Evolutionary conservation across 2,888 invertebrate species (phyloP).

Genomic region (Sphaerophoria taeniata): DNA sequence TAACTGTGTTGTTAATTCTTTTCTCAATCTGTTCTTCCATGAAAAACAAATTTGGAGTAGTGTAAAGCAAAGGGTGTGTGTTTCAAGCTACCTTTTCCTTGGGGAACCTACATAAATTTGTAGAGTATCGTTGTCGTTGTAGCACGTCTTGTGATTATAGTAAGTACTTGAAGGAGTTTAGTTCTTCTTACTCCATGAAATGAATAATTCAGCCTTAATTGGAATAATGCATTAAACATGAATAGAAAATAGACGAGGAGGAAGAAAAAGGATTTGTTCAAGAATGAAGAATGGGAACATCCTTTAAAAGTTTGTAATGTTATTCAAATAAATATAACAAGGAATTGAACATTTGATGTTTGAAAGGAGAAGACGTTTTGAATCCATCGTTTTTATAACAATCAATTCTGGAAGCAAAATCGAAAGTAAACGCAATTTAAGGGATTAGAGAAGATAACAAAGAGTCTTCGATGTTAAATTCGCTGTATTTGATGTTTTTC

Average conservation of each 20-base stretch:
- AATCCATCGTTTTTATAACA: too few relatives aligned
- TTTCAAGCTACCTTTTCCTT: too few relatives aligned
- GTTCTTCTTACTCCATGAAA: background rate
- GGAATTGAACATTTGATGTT: conserved; percentile 5
- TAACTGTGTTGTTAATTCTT: conserved; percentile 26
- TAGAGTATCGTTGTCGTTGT: too few relatives aligned
- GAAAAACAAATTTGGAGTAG: conserved; percentile 9
- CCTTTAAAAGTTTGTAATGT: conserved; percentile 8
- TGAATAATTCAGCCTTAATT: conserved; percentile 33
- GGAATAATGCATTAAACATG: conserved; percentile 39
- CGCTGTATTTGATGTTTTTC: too few relatives aligned
- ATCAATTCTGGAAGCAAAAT: too few relatives aligned
- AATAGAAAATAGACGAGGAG: background rate
- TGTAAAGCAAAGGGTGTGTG: background rate
- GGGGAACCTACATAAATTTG: too few relatives aligned
- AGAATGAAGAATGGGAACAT: conserved; percentile 12
- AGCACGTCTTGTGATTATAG: too few relatives aligned
- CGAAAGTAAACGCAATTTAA: too few relatives aligned
- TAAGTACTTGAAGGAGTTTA: background rate
- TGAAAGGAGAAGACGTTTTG: background rate
- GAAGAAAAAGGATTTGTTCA: conserved; percentile 29
- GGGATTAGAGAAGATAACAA: too few relatives aligned
- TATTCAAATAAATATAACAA: conserved; percentile 22
- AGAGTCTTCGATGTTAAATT: too few relatives aligned
- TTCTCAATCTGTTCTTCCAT: conserved; percentile 16